Percentiles rank a stretch among this genome's conserved stretches.
Conservation (phyloP, 2,888 invertebrate genomes). For the Melinopterus prodromus region DNA sequence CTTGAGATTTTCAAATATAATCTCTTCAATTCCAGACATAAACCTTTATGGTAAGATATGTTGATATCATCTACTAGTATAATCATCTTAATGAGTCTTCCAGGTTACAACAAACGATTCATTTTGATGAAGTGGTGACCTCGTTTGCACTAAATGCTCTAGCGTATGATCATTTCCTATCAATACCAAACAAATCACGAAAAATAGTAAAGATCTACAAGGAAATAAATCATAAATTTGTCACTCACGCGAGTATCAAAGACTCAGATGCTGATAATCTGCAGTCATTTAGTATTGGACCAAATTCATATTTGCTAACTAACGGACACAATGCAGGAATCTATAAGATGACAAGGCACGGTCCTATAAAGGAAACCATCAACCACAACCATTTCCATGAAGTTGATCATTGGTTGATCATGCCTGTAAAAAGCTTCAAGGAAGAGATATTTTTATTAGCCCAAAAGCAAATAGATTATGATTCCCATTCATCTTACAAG, state of each 20-base stretch:
- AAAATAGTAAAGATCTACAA: slow-evolving; percentile 50
- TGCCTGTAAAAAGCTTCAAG: slow-evolving; percentile 58
- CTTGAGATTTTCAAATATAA: slow-evolving; percentile 26
- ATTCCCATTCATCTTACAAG: slow-evolving; percentile 48
- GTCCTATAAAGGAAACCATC: slow-evolving; percentile 46
- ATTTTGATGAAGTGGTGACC: slow-evolving; percentile 46
- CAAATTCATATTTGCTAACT: slow-evolving; percentile 56
- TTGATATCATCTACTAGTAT: slow-evolving; percentile 33
- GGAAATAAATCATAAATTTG: slow-evolving; percentile 47
- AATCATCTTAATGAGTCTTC: slow-evolving; percentile 30
- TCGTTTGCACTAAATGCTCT: slow-evolving; percentile 49
- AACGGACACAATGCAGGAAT: slow-evolving; percentile 55
- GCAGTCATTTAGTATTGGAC: slow-evolving; percentile 55
- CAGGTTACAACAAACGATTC: slow-evolving; percentile 52
- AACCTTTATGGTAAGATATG: slow-evolving; percentile 37
- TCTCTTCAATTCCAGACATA: slow-evolving; percentile 7
- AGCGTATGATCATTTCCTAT: slow-evolving; percentile 48
- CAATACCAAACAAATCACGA: slow-evolving; percentile 50
- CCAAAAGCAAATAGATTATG: slow-evolving; percentile 54
- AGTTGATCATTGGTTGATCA: slow-evolving; percentile 54
- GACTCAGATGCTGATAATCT: slow-evolving; percentile 18
- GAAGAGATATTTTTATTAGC: slow-evolving; percentile 60
- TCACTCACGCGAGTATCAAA: slow-evolving; percentile 46
- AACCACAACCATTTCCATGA: slow-evolving; percentile 50
- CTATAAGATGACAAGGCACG: slow-evolving; percentile 50